Percentiles rank a stretch among this genome's conserved stretches.
phyloP scores from a whole-genome alignment of 2,797 vertebrate species.

The Ctenopoma kingsleyae region DNA sequence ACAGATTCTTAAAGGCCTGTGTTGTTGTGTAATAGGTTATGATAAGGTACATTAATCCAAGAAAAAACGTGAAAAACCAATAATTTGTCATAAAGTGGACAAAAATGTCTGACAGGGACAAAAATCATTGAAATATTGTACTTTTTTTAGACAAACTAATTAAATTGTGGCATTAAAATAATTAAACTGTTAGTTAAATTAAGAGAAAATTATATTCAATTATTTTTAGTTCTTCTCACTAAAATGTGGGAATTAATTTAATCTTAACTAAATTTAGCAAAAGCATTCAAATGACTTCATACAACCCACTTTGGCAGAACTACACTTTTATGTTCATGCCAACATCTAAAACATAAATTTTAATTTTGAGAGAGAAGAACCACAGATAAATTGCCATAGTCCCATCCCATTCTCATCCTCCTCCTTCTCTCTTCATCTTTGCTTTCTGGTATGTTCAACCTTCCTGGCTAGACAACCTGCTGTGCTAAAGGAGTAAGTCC shows the following conservation, averaged over 20 bases:
- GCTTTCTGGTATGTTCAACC: background rate
- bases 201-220: too few species aligned
- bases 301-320: background rate
- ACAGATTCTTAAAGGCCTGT: slow-evolving; percentile 30
- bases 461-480: slow-evolving; percentile 12
- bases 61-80: slow-evolving; percentile 9
- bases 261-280: background rate
- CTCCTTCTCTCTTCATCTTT: slow-evolving; percentile 15
- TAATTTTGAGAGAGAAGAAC: background rate
- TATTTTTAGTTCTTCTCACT: too few species aligned
- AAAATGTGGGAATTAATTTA: background rate
- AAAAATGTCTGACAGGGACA: background rate
- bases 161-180: too few species aligned
- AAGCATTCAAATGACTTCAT: background rate
- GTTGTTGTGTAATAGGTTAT: slow-evolving; percentile 20
- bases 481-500: background rate
- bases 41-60: slow-evolving; percentile 18
- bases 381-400: background rate
- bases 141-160: too few species aligned
- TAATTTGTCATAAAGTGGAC: background rate
- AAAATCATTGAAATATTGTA: too few species aligned
- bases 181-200: too few species aligned
- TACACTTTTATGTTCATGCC: background rate
- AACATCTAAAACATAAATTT: background rate
- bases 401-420: slow-evolving; percentile 17